Conservation (phyloP, 2,113 vertebrate species). For the Ceyx cyanopectus region DNA sequence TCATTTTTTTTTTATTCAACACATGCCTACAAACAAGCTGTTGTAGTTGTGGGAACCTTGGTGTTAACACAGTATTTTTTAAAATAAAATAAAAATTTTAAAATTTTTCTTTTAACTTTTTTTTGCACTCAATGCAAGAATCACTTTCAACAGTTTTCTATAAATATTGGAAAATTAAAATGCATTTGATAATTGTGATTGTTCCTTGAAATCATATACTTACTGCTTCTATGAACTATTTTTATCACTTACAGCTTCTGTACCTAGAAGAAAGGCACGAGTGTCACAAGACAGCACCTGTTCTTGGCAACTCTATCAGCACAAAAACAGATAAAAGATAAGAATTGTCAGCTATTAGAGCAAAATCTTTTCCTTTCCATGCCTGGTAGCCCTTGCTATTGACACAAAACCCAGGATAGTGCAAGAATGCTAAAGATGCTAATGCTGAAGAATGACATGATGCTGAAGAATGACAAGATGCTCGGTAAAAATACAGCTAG, state of each 20-base stretch:
- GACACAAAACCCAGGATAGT: not conserved
- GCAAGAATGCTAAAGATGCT: not conserved
- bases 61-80: not conserved
- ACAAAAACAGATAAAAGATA: not conserved
- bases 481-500: not conserved
- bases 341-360: not conserved
- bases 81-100: no score
- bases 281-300: not conserved
- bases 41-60: not conserved
- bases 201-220: not conserved
- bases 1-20: not conserved
- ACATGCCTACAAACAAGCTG: not conserved
- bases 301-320: not conserved
- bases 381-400: not conserved
- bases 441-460: not conserved
- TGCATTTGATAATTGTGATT: not conserved
- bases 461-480: not conserved
- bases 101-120: not conserved
- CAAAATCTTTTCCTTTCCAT: not conserved
- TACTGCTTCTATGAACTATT: not conserved
- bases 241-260: not conserved
- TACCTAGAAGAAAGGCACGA: not conserved
- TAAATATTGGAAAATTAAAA: not conserved
- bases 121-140: not conserved
- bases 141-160: not conserved